Percentiles rank a stretch among this genome's conserved stretches.
Evolutionary conservation across 2,797 vertebrate genomes (phyloP).

Genomic region (Centroberyx gerrardi): DNA sequence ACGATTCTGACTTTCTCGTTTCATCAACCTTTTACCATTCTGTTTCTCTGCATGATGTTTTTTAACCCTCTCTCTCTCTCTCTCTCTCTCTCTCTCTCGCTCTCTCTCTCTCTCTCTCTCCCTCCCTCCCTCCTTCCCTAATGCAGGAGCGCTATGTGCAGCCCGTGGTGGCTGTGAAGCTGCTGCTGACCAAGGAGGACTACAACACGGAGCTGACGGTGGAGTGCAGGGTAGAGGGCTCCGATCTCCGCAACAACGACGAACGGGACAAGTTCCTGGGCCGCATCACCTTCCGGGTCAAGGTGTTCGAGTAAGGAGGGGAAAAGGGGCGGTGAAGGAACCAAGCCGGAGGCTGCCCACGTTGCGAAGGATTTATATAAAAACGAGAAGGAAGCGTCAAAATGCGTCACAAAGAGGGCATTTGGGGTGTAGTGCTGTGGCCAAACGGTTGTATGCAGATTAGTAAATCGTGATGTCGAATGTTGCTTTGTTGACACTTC

Average conservation of each 20-base stretch:
- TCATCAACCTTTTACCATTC: neutral
- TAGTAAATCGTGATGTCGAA: slow-evolving; percentile 25
- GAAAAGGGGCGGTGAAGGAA: slow-evolving; percentile 17
- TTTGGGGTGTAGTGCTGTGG: slow-evolving; percentile 37
- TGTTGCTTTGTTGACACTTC: slow-evolving; percentile 76
- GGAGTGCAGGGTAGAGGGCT: slow-evolving; percentile 93
- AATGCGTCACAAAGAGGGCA: slow-evolving; percentile 65
- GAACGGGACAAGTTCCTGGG: slow-evolving; percentile 97
- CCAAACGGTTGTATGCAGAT: slow-evolving; percentile 17
- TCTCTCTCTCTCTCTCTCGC: neutral
- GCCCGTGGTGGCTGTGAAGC: slow-evolving; percentile 94
- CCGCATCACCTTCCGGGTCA: slow-evolving; percentile 92
- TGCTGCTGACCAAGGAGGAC: slow-evolving; percentile 84
- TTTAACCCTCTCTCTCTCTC: neutral
- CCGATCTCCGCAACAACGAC: slow-evolving; percentile 91
- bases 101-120: neutral
- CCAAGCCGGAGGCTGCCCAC: slow-evolving; percentile 66
- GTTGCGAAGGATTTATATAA: slow-evolving; percentile 61
- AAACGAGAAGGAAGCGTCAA: slow-evolving; percentile 73
- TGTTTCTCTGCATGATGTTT: neutral
- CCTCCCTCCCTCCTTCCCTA: neutral
- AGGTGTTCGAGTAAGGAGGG: slow-evolving; percentile 84
- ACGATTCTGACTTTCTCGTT: neutral
- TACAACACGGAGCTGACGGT: slow-evolving; percentile 89
- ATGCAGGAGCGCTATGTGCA: slow-evolving; percentile 91